Base-by-base conservation (phyloP, 2,113 vertebrate genomes). In the Hiodon alosoides region DNA sequence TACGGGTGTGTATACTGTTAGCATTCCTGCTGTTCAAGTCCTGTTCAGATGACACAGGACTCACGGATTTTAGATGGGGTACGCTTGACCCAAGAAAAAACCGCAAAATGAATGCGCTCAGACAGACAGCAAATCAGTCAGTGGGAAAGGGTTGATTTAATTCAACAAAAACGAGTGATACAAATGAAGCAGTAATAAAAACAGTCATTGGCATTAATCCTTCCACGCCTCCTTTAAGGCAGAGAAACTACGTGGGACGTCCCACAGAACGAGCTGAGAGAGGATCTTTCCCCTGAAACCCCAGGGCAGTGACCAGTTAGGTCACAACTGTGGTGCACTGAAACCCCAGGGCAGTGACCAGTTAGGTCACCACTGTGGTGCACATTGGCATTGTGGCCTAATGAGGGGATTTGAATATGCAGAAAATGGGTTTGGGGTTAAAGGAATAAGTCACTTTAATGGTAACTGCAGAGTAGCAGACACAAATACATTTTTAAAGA, bases 241-340 rank as follows among this genome's bases (percentile, higher is more conserved):
- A 4, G 46, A 50, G n/a, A 67, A 3, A 10, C 16, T 6, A 7
- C 46, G 52, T 73, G 46, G 31, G 31, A 31, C 31, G 31, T 31
- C 31, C 52, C 47, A 62, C 51, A 55, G 61, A 62, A 14, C 17
- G 51, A 61, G 57, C n/a, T 72, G 48, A 50, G 52, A 16, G 50
- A 72, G 61, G 50, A 72, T 3, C 8, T 46, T 6, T 66, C 17
- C 17, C 46, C 48, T 47, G n/a, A 78, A 82, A 76, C 64, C 65
- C 76, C 72, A 68, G 11, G 59, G 53, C 54, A 75, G 82, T 72
- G 65, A 57, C 81, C 71, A 71, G 1, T 8, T 71, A 72, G 71
- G 78, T 77, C 79, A 78, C 81, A 82, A 77, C 79, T 77, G 79
- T 4, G 72, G 87, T 78, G 81, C 85, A 67, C 82, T 85, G 78